phyloP scores from a whole-genome alignment of 2,797 vertebrate species.

The Periophthalmus magnuspinnatus region DNA sequence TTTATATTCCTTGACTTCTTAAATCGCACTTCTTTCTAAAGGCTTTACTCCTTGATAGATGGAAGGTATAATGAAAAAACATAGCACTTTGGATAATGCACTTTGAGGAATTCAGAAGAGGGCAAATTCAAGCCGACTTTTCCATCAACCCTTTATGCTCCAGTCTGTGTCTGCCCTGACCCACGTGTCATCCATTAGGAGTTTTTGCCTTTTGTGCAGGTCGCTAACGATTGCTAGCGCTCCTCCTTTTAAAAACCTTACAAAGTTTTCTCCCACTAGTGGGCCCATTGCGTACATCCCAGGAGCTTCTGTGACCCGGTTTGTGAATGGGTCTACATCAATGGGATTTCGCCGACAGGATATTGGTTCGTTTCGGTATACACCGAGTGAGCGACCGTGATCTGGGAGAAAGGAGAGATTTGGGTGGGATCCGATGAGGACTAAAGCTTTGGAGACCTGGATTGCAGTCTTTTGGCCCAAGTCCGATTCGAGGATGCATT shows the following conservation, averaged over 20 bases:
- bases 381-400: constrained; percentile 58
- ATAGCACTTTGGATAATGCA: constrained; percentile 8
- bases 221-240: constrained; percentile 77
- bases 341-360: constrained; percentile 79
- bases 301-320: constrained; percentile 57
- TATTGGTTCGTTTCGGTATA: constrained; percentile 60
- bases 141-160: neutral
- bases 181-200: neutral
- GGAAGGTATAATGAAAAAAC: neutral
- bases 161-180: constrained; percentile 3
- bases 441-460: constrained; percentile 77
- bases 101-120: neutral
- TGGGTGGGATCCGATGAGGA: constrained; percentile 80
- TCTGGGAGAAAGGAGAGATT: constrained; percentile 75
- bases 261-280: constrained; percentile 83
- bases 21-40: too few species aligned
- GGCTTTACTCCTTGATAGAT: neutral
- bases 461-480: constrained; percentile 62
- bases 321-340: constrained; percentile 76
- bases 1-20: neutral
- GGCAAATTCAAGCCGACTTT: neutral
- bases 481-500: constrained; percentile 75
- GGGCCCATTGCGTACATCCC: constrained; percentile 83
- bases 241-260: constrained; percentile 82
- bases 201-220: constrained; percentile 48